phyloP scores from a whole-genome alignment of 2,888 invertebrate genomes.

The Tetragnatha montana region DNA sequence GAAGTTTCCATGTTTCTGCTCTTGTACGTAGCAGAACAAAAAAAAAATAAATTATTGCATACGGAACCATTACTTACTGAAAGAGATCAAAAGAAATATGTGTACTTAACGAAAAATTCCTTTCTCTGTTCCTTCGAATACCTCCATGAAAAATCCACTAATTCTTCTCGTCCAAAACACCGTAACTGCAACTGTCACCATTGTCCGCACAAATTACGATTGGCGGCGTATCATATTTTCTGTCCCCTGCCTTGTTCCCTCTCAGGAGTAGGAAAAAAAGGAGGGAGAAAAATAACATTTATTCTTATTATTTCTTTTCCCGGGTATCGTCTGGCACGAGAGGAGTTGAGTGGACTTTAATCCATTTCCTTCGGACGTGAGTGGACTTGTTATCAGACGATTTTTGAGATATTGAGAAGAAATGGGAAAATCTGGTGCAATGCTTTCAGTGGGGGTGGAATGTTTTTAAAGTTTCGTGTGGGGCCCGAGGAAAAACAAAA shows the following conservation, averaged over 20 bases:
- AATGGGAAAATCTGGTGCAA: constrained; percentile 5
- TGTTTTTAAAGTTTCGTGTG: background rate
- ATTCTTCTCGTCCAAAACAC: constrained; percentile 7
- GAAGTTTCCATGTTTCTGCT: too few relatives aligned
- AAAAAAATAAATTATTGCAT: too few relatives aligned
- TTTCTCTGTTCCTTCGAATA: background rate
- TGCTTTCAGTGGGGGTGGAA: background rate
- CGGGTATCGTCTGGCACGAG: constrained; percentile 7
- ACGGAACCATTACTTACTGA: too few relatives aligned
- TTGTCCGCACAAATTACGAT: constrained; percentile 26
- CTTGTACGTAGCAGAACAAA: too few relatives aligned
- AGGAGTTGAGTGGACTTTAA: constrained; percentile 24
- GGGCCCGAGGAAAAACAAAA: background rate
- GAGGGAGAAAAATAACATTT: background rate
- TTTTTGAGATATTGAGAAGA: constrained; percentile 3
- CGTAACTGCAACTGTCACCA: constrained; percentile 11
- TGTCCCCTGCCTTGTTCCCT: background rate
- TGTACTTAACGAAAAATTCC: background rate
- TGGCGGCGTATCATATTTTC: constrained; percentile 27
- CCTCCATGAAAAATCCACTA: background rate
- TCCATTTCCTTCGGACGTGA: constrained; percentile 27
- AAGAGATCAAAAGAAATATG: too few relatives aligned
- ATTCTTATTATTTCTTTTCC: constrained; percentile 23
- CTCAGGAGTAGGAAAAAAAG: background rate
- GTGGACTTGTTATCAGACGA: constrained; percentile 20